Evolutionary conservation across 2,797 vertebrate species (phyloP).

Genomic region (Neosilurus mollespiculum): DNA sequence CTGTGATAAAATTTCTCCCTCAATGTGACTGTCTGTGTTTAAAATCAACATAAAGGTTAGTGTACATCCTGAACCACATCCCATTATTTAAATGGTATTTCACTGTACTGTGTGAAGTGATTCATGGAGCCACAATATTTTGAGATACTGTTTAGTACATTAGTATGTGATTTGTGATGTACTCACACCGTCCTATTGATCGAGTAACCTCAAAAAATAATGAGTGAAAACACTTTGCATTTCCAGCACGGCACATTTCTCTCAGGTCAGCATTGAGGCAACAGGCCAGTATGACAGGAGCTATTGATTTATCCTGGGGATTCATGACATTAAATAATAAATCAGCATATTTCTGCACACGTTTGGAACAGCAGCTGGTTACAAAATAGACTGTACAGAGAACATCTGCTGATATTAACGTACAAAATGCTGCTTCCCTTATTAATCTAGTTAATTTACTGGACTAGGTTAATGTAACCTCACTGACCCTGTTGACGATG

Average conservation of each 20-base stretch:
- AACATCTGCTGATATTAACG: background rate
- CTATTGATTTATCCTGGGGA: conserved; percentile 19
- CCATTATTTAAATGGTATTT: background rate
- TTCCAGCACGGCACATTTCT: background rate
- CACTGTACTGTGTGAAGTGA: background rate
- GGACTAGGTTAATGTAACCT: background rate
- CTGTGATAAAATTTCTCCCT: background rate
- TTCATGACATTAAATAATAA: conserved; percentile 30
- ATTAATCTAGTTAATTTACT: background rate
- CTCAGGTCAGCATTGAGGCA: background rate
- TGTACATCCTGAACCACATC: background rate
- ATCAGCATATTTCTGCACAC: conserved; percentile 20
- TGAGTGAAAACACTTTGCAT: background rate
- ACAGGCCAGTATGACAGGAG: conserved; percentile 17
- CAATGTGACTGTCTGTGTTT: background rate
- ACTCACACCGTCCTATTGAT: background rate
- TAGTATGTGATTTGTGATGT: background rate
- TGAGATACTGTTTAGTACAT: background rate
- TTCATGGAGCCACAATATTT: background rate
- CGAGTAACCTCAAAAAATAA: background rate
- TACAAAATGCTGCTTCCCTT: conserved; percentile 4
- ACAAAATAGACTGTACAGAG: conserved; percentile 1
- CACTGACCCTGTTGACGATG: background rate
- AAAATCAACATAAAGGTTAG: background rate
- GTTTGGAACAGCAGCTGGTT: conserved; percentile 41